phyloP scores from a whole-genome alignment of 1,140 invertebrate genomes.

The Drosophila setifemur region DNA sequence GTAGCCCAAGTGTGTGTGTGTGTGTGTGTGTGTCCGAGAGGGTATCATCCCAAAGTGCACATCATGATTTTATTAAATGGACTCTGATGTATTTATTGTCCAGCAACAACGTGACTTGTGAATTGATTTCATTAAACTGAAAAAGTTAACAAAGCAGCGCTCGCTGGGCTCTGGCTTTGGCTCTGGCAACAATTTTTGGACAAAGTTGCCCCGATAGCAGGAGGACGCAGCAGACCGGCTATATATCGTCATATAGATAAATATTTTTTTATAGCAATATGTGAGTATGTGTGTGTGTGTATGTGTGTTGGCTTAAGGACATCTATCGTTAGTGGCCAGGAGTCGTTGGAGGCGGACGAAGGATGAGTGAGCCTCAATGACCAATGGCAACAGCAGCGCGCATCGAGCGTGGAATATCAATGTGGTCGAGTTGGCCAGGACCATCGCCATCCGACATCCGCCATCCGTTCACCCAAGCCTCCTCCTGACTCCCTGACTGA shows the following conservation, averaged over 20 bases:
- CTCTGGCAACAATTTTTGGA: conserved; percentile 59
- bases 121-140: conserved; percentile 82
- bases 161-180: too few relatives aligned
- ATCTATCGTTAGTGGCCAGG: conserved; percentile 69
- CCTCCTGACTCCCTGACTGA: conserved; percentile 11
- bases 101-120: conserved; percentile 82
- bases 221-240: conserved; percentile 6
- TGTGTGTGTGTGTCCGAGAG: conserved; percentile 17
- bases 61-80: conserved; percentile 83
- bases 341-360: conserved; percentile 12
- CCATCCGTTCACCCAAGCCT: too few relatives aligned
- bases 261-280: conserved; percentile 59
- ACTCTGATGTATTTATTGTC: conserved; percentile 83
- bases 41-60: conserved; percentile 76
- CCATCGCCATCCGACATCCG: conserved; percentile 7
- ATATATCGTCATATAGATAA: conserved; percentile 70
- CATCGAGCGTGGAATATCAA: conserved; percentile 73
- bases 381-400: conserved; percentile 67
- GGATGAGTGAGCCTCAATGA: conserved; percentile 61
- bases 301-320: conserved; percentile 67
- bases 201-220: conserved; percentile 41
- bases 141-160: conserved; percentile 76
- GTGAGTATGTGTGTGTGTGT: conserved; percentile 20
- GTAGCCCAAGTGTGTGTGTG: conserved; percentile 29
- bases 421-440: conserved; percentile 59